Evolutionary conservation across 2,888 invertebrate species (phyloP).

Genomic region (Lutraria lutraria): DNA sequence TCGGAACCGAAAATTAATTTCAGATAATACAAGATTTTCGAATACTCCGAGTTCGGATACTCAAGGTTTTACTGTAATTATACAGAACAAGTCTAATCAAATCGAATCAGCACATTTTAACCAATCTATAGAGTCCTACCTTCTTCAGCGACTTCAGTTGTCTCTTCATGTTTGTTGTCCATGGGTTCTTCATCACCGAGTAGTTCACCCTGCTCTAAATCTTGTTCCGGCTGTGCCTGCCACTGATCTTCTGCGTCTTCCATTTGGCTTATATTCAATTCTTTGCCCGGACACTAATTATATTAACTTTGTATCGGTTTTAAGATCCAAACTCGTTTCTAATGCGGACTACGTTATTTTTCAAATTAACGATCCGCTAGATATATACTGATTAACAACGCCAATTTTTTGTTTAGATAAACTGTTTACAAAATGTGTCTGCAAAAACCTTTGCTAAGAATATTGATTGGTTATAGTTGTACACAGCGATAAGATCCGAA

Average conservation of each 20-base stretch:
- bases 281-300: background rate
- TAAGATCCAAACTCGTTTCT: background rate
- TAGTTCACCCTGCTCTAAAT: conserved; percentile 40
- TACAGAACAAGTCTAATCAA: background rate
- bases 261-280: background rate
- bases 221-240: conserved; percentile 46
- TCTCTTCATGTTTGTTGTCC: conserved; percentile 31
- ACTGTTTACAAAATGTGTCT: background rate
- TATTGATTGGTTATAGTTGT: background rate
- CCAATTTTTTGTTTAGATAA: conserved; percentile 1
- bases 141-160: background rate
- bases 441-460: background rate
- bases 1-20: no score
- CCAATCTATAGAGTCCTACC: background rate
- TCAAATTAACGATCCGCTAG: background rate
- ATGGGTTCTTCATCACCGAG: conserved; percentile 40
- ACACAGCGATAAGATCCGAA: background rate
- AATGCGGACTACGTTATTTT: background rate
- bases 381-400: background rate
- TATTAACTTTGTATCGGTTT: background rate
- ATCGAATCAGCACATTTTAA: background rate
- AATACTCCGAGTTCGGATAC: no score
- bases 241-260: conserved; percentile 32
- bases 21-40: no score
- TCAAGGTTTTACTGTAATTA: no score